Percentiles rank a stretch among this genome's conserved stretches.
Evolutionary conservation across 2,797 vertebrate genomes (phyloP).

Genomic region (Manis pentadactyla): DNA sequence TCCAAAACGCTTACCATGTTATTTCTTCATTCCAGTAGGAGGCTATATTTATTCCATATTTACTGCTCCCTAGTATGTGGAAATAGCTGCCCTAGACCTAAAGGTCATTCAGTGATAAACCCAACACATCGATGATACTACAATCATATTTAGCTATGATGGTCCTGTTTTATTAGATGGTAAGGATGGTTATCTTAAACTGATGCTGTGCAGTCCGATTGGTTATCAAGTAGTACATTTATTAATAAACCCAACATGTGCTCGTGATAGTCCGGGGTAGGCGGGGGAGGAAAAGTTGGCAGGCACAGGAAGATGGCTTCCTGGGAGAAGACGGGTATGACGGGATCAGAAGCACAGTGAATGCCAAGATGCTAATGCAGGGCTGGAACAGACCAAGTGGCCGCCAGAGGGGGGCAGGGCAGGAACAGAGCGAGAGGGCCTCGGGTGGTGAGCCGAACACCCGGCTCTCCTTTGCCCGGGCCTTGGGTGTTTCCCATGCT

Average conservation of each 20-base stretch:
- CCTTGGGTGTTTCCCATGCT: background rate
- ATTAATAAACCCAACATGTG: background rate
- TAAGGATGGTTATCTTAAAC: background rate
- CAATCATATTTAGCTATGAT: background rate
- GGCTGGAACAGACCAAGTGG: background rate
- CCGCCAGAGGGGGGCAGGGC: no score
- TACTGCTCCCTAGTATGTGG: background rate
- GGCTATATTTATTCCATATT: background rate
- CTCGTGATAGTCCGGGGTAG: background rate
- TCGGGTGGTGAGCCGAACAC: rapidly evolving
- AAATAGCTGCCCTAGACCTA: background rate
- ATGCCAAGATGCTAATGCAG: background rate
- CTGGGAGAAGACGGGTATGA: background rate
- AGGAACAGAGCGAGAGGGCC: background rate
- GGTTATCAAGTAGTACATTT: background rate
- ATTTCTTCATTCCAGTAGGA: background rate
- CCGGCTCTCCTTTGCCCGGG: background rate
- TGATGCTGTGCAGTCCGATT: background rate
- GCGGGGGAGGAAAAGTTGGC: background rate
- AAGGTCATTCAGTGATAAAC: background rate
- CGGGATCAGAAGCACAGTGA: background rate
- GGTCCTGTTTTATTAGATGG: background rate
- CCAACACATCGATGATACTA: background rate
- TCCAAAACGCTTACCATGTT: background rate
- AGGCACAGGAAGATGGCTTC: background rate